A percentile compares a stretch with the other conserved stretches of the same genome.
Conservation (phyloP, 2,888 invertebrate species). For the Leptura quadrifasciata region DNA sequence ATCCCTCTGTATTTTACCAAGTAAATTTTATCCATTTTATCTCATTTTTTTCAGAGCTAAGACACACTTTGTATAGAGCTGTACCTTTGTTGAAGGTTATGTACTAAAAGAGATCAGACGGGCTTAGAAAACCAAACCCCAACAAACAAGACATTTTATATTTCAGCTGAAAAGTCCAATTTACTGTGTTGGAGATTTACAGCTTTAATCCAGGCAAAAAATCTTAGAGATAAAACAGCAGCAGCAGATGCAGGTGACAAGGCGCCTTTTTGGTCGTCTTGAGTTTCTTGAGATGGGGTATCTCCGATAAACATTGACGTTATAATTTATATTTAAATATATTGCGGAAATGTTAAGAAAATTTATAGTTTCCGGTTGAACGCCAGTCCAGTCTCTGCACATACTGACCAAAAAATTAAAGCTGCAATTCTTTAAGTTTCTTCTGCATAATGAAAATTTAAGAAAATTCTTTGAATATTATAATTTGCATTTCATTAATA, state of each 20-base stretch:
- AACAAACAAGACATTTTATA: conserved; percentile 21
- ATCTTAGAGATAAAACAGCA: conserved; percentile 4
- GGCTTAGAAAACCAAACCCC: neutral
- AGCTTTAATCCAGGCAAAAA: conserved; percentile 30
- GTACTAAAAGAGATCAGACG: conserved; percentile 1
- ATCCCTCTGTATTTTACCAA: too few relatives aligned
- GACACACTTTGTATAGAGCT: neutral
- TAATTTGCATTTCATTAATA: too few relatives aligned
- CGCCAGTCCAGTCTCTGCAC: too few relatives aligned
- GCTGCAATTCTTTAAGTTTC: too few relatives aligned
- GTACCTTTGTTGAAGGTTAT: neutral
- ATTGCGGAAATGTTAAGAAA: too few relatives aligned
- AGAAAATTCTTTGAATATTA: too few relatives aligned
- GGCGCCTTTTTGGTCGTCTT: conserved; percentile 27
- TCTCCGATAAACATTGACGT: conserved; percentile 3
- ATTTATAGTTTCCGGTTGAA: too few relatives aligned
- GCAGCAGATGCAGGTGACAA: conserved; percentile 32
- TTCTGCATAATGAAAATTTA: too few relatives aligned
- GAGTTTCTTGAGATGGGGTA: neutral
- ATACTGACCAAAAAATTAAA: too few relatives aligned
- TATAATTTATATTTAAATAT: neutral
- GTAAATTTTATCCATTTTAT: too few relatives aligned
- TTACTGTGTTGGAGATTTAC: conserved; percentile 22
- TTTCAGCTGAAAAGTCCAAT: conserved; percentile 29
- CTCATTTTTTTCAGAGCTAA: neutral